phyloP scores from a whole-genome alignment of 2,113 vertebrate species.

The Seriola rivoliana region DNA sequence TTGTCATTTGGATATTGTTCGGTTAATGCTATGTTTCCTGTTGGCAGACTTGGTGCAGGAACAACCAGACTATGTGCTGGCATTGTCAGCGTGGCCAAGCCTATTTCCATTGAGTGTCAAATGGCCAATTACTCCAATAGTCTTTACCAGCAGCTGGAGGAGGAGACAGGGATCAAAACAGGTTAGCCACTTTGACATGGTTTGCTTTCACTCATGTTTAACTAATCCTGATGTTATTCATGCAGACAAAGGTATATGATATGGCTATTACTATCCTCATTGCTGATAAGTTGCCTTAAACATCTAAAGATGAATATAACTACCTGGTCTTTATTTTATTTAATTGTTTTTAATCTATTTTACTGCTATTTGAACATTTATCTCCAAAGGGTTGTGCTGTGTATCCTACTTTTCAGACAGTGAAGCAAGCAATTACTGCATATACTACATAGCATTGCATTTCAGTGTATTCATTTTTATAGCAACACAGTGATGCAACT shows the following conservation, averaged over 20 bases:
- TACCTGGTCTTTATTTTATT: not conserved
- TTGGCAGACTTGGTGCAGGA: constrained; percentile 91
- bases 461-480: not conserved
- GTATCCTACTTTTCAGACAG: not conserved
- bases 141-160: constrained; percentile 92
- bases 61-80: constrained; percentile 95
- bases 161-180: constrained; percentile 93
- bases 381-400: not conserved
- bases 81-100: constrained; percentile 92
- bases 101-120: constrained; percentile 90
- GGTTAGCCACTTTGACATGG: constrained; percentile 80
- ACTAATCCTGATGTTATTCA: not conserved
- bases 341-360: not conserved
- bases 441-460: not conserved
- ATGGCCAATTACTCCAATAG: constrained; percentile 95
- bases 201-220: not conserved
- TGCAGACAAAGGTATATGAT: not conserved
- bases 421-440: not conserved
- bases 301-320: not conserved
- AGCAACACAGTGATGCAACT: not conserved
- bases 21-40: not conserved
- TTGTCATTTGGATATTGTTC: not conserved
- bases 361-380: not conserved
- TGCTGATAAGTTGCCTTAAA: not conserved
- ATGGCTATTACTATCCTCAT: not conserved